Evolutionary conservation across 1,140 invertebrate species (phyloP).

Genomic region (Eriosoma lanigerum): DNA sequence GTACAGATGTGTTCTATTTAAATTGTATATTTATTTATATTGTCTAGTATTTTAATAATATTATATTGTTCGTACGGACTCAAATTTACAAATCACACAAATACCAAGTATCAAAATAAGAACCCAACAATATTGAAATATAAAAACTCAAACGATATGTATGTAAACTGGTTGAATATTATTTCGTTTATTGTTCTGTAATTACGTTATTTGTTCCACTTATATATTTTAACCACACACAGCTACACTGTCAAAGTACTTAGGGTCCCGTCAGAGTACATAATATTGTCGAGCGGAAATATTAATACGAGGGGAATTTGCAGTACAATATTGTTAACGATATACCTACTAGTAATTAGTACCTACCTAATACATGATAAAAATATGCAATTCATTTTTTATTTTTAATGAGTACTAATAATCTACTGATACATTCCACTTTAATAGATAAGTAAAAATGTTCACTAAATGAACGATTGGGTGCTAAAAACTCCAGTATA

Average conservation of each 20-base stretch:
- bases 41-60: too few relatives aligned
- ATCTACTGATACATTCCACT: not conserved
- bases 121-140: not conserved
- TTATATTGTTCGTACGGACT: too few relatives aligned
- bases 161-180: not conserved
- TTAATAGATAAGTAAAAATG: not conserved
- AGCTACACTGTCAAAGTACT: not conserved
- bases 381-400: not conserved
- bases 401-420: not conserved
- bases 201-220: not conserved
- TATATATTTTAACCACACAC: not conserved
- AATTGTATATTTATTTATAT: too few relatives aligned
- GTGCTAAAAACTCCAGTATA: not conserved
- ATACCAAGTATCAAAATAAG: too few relatives aligned
- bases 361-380: not conserved
- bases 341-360: not conserved
- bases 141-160: not conserved
- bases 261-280: not conserved
- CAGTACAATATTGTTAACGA: not conserved
- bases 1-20: too few relatives aligned
- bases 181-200: conserved; percentile 13
- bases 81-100: too few relatives aligned
- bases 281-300: not conserved
- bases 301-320: not conserved
- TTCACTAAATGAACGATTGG: not conserved